phyloP scores from a whole-genome alignment of 2,797 vertebrate species.

The Gadopsis marmoratus region DNA sequence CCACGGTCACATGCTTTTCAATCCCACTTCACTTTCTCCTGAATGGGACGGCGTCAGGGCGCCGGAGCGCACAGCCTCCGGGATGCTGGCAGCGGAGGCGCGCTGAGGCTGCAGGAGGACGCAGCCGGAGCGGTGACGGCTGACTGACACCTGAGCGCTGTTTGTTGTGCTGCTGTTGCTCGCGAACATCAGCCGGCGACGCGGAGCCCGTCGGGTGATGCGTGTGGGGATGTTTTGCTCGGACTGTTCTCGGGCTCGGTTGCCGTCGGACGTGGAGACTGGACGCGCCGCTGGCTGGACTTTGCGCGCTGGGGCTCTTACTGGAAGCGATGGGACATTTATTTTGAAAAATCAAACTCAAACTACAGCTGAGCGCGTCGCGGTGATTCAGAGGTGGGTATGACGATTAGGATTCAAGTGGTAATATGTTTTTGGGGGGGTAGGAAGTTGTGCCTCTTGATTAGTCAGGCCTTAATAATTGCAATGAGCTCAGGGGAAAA shows the following conservation, averaged over 20 bases:
- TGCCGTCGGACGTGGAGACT: conserved; percentile 18
- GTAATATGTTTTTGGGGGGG: not conserved
- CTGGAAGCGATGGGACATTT: conserved; percentile 37
- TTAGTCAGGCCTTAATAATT: conserved; percentile 14
- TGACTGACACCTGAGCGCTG: conserved; percentile 50
- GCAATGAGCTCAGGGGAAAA: not conserved
- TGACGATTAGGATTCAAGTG: not conserved
- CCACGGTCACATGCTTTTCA: conserved; percentile 39
- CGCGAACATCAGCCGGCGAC: not conserved
- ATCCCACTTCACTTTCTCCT: conserved; percentile 47
- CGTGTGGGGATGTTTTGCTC: too few relatives aligned
- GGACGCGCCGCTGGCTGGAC: conserved; percentile 31
- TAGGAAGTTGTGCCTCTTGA: conserved; percentile 8
- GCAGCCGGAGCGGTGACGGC: conserved; percentile 24
- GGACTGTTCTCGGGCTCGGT: conserved; percentile 2
- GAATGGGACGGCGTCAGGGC: conserved; percentile 71
- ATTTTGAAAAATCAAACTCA: conserved; percentile 24
- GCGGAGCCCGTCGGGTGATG: not conserved
- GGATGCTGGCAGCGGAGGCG: conserved; percentile 61
- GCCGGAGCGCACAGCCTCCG: conserved; percentile 41
- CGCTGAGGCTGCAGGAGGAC: conserved; percentile 60
- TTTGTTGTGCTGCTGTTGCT: conserved; percentile 31
- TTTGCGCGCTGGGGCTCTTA: conserved; percentile 37
- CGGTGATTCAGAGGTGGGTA: conserved; percentile 47
- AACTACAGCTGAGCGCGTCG: conserved; percentile 11